phyloP scores from a whole-genome alignment of 2,113 vertebrate genomes.

The Paradoxurus hermaphroditus region DNA sequence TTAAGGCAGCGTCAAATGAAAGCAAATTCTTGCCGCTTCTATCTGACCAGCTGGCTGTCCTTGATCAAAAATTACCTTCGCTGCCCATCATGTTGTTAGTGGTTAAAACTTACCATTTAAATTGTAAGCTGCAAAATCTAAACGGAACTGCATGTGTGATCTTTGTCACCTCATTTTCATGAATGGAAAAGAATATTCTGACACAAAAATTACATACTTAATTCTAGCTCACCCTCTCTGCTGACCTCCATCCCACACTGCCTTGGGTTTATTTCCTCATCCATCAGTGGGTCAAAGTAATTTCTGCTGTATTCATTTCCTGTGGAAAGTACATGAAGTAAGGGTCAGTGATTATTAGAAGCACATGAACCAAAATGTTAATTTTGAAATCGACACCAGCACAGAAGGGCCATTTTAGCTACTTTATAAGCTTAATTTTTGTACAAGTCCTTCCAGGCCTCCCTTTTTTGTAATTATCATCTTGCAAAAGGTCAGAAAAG shows the following conservation, averaged over 20 bases:
- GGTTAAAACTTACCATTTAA: constrained; percentile 80
- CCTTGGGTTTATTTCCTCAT: constrained; percentile 94
- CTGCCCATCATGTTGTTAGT: constrained; percentile 55
- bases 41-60: constrained; percentile 72
- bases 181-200: constrained; percentile 96
- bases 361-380: constrained; percentile 99
- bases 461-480: constrained; percentile 95
- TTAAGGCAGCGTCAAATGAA: not conserved
- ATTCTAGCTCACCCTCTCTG: constrained; percentile 96
- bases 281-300: constrained; percentile 96
- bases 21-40: constrained; percentile 49
- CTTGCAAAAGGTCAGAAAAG: constrained; percentile 93
- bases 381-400: constrained; percentile 96
- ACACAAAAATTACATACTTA: constrained; percentile 97
- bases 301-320: constrained; percentile 95
- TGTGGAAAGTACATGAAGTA: constrained; percentile 93
- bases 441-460: constrained; percentile 87
- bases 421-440: constrained; percentile 91
- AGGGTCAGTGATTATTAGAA: constrained; percentile 99
- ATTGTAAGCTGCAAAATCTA: constrained; percentile 83
- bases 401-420: constrained; percentile 86
- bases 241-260: constrained; percentile 90
- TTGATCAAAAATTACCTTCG: constrained; percentile 76
- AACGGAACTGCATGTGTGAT: constrained; percentile 82
- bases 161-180: constrained; percentile 94